Evolutionary conservation across 1,140 invertebrate genomes (phyloP), one percentile per base, ranked within the genome.

Genomic region (Brachionus sp.): DNA sequence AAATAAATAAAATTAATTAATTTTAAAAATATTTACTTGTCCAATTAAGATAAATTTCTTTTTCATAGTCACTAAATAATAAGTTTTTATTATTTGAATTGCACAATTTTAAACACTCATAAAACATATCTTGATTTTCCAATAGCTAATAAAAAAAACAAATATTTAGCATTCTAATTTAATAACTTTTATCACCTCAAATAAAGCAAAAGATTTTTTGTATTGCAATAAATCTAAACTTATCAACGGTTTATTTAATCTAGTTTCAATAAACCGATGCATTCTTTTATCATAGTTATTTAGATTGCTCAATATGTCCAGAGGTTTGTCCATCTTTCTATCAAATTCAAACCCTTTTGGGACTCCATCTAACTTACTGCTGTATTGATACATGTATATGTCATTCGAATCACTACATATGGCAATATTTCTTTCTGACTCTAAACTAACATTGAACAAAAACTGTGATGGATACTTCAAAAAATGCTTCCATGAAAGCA

Each of bases 401-500:
- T 66, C 62, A 39, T 62, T 66, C 10, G 77, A 33, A 25, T 80
- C 77, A 29, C 77, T 80, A 16, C 46, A 62, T 10, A 80, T 23
- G 12, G 62, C 57, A 9, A 62, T 9, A 57, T 80, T 80, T 16
- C 50, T 57, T 29, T 33, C 50, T 33, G 50, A 29, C 0, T 37
- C 33, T 25, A 62, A 10, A 25, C n/a, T 42, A 37, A 42, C 13
- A 39, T 57, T 66, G 9, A 13, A 13, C 19, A 80, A 19, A 39
- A 80, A 80, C 19, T 42, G 29, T 3, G 50, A 5, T 23, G 46
- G 3, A 33, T 50, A 42, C 16, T 80, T 80, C 37, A 80, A 33
- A 62, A 62, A 62, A 44, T 80, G 77, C 12, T 57, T 57, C 77
- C 77, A 80, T n/a, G 50, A 57, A 12, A 80, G 39, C 29, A 80